Evolutionary conservation across 2,797 vertebrate genomes (phyloP).

Genomic region (Cottoperca gobio): DNA sequence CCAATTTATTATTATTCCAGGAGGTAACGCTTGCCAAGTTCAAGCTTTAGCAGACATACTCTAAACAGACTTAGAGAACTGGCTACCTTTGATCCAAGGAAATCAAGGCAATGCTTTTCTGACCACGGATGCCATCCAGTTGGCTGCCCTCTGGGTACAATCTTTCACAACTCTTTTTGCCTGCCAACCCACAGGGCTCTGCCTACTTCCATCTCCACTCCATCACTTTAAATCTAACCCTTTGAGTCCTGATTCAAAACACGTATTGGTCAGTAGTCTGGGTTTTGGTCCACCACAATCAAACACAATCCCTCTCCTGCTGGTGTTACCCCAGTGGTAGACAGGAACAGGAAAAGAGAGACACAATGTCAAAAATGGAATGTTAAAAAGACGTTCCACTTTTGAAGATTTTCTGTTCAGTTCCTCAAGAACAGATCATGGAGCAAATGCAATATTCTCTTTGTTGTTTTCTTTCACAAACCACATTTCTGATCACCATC

Average conservation of each 20-base stretch:
- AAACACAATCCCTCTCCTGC: slow-evolving; percentile 67
- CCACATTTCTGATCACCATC: slow-evolving; percentile 62
- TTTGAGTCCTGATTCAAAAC: slow-evolving; percentile 68
- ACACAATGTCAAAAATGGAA: slow-evolving; percentile 60
- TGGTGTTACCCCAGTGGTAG: slow-evolving; percentile 59
- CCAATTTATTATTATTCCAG: slow-evolving; percentile 46
- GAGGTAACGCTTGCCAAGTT: slow-evolving; percentile 43
- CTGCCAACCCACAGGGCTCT: slow-evolving; percentile 79
- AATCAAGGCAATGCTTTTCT: slow-evolving; percentile 69
- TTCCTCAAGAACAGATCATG: slow-evolving; percentile 52
- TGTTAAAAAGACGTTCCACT: slow-evolving; percentile 46
- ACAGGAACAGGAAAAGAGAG: slow-evolving; percentile 52
- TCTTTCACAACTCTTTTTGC: slow-evolving; percentile 66
- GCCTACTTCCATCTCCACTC: slow-evolving; percentile 78
- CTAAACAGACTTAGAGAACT: slow-evolving; percentile 61
- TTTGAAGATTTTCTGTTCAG: slow-evolving; percentile 53
- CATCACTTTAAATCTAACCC: slow-evolving; percentile 78
- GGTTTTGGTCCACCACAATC: slow-evolving; percentile 77
- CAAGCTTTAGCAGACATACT: slow-evolving; percentile 50
- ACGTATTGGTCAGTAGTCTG: slow-evolving; percentile 69
- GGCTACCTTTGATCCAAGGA: slow-evolving; percentile 73
- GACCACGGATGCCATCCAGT: slow-evolving; percentile 78
- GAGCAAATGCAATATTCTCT: slow-evolving; percentile 61
- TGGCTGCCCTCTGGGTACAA: slow-evolving; percentile 69
- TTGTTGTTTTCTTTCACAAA: slow-evolving; percentile 67